phyloP scores from a whole-genome alignment of 2,113 vertebrate species.

The Ammodytes marinus region DNA sequence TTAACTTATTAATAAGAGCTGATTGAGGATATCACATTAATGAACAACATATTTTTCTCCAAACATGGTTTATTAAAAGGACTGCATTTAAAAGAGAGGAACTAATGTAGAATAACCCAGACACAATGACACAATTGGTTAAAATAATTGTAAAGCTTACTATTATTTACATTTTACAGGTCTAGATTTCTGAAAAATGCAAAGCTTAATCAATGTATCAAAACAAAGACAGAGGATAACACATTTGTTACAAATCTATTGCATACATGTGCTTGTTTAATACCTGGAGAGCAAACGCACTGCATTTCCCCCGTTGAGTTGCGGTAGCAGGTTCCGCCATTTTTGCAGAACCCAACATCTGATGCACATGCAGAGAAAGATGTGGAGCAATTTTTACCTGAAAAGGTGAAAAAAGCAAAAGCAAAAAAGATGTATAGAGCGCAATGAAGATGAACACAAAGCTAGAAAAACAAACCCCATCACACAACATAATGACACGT shows the following conservation, averaged over 20 bases:
- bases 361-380: slow-evolving; percentile 80
- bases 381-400: slow-evolving; percentile 87
- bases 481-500: slow-evolving; percentile 9
- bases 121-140: slow-evolving; percentile 19
- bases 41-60: slow-evolving; percentile 41
- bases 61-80: slow-evolving; percentile 6
- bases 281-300: slow-evolving; percentile 83
- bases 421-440: slow-evolving; percentile 5
- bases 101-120: slow-evolving; percentile 24
- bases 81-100: slow-evolving; percentile 13
- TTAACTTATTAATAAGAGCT: slow-evolving; percentile 35
- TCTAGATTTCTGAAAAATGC: not conserved
- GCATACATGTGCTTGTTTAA: slow-evolving; percentile 3
- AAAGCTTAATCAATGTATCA: not conserved
- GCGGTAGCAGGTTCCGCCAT: slow-evolving; percentile 79
- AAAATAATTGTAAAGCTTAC: slow-evolving; percentile 8
- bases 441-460: slow-evolving; percentile 21
- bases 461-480: not conserved
- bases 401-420: slow-evolving; percentile 64
- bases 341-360: slow-evolving; percentile 80
- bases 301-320: slow-evolving; percentile 66
- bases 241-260: not conserved
- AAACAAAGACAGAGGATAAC: slow-evolving; percentile 1
- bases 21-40: slow-evolving; percentile 35
- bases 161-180: not conserved